Evolutionary conservation across 2,888 invertebrate species (phyloP), one percentile per base, ranked within the genome.

Genomic region (Scaptomyza cyrtandrae): DNA sequence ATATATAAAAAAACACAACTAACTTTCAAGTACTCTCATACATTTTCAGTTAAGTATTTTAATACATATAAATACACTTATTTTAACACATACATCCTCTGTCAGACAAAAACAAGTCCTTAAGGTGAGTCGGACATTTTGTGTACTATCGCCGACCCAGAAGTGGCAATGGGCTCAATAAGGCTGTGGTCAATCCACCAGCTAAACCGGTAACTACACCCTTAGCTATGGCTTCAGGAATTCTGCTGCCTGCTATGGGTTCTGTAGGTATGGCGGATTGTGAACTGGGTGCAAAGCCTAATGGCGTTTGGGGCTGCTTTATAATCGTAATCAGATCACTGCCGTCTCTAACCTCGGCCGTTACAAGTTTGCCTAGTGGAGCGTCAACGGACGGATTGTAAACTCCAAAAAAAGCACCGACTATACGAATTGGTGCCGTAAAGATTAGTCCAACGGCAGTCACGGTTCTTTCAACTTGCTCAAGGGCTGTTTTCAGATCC

Each of bases 311-410:
- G 10, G 57, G 48, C 49, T 48, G 56, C 16, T 52, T 62, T 2
- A 80, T 55, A 11, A 80, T 58, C 5, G 77, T 77, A 6, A 77
- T 57, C 24, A 69, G 7, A 41, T 77, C 77, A 29, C 68, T 76
- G 14, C 35, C 59, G 16, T 72, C 73, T 9, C 13, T 27, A 3
- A 57, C 56, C 6, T 55, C 68, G 7, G 69, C 50, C 1, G 13
- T 39, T 11, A 58, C 6, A 11, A 45, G 27, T 16, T 58, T 61
- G 10, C 10, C 11, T 2, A 31, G 19, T 10, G 16, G 2, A 13
- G 1, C 3, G 0, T 19, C 43, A 7, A 9, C 14, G 6, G 27
- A 24, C 11, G 19, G 31, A 11, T n/a, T 10, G 3, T 1, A 13
- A 27, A 10, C 11, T 39, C 59, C 65, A 24, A 71, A 31, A 10